A percentile compares a stretch with the other conserved stretches of the same genome.
Evolutionary conservation across 2,888 invertebrate species (phyloP).

Genomic region (Proisotoma minuta): DNA sequence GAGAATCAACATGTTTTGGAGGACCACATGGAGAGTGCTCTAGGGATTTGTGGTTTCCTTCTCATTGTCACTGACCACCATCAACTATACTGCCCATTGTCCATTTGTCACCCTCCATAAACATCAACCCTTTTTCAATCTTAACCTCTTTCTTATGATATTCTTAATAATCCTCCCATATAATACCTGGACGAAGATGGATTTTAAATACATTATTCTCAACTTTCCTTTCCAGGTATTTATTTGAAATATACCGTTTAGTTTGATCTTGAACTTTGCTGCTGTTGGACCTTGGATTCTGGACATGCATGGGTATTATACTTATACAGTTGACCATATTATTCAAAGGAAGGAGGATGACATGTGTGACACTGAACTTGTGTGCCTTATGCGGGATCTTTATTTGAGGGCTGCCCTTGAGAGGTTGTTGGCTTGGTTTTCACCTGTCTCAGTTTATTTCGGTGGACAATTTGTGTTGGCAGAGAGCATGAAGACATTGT

Average conservation of each 20-base stretch:
- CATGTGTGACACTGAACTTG: too few species aligned
- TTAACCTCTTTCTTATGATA: not conserved
- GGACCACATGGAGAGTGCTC: not conserved
- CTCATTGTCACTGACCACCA: not conserved
- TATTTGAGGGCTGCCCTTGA: not conserved
- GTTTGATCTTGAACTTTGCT: too few species aligned
- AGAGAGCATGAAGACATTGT: conserved; percentile 1
- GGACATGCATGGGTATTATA: too few species aligned
- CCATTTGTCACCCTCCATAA: not conserved
- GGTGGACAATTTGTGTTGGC: not conserved
- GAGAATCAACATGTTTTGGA: conserved; percentile 5
- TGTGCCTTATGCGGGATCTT: too few species aligned
- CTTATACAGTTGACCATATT: too few species aligned
- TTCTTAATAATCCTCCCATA: not conserved
- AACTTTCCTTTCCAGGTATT: too few species aligned
- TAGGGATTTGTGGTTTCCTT: conserved; percentile 2
- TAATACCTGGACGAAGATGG: too few species aligned
- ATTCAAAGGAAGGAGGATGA: too few species aligned
- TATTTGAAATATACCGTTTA: too few species aligned
- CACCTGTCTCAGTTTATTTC: not conserved
- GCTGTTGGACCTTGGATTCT: too few species aligned
- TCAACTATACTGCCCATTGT: not conserved
- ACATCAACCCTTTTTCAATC: not conserved
- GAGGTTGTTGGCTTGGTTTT: not conserved
- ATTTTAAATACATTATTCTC: too few species aligned